phyloP scores from a whole-genome alignment of 1,140 invertebrate species.

The Gonatopus flavifemur region DNA sequence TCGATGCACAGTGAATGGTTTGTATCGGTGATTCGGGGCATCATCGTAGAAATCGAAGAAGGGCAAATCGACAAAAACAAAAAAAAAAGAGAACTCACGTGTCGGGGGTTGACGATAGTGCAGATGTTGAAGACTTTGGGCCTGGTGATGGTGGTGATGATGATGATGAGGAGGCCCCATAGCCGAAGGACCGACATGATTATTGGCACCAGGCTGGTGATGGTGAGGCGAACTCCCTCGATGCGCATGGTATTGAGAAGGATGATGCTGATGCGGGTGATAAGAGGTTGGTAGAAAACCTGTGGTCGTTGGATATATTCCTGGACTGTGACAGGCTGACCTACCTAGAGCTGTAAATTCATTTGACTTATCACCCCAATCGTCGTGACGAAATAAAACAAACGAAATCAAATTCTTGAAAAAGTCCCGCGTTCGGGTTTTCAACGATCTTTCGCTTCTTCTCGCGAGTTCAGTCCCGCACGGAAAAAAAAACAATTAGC shows the following conservation, averaged over 20 bases:
- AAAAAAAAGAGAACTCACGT: constrained; percentile 40
- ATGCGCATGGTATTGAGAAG: constrained; percentile 53
- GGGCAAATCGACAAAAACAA: no score
- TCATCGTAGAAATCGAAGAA: no score
- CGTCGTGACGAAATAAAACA: no score
- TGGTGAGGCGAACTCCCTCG: constrained; percentile 54
- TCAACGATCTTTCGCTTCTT: no score
- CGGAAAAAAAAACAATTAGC: no score
- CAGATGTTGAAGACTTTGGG: constrained; percentile 52
- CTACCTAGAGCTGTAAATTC: constrained; percentile 55
- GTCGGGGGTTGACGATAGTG: constrained; percentile 55
- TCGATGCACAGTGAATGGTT: no score
- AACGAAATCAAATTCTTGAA: no score
- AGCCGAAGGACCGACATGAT: constrained; percentile 45
- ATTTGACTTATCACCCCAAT: no score
- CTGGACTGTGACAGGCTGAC: constrained; percentile 61
- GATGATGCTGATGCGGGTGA: constrained; percentile 52
- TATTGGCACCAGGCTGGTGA: constrained; percentile 47
- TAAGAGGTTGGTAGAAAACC: constrained; percentile 50
- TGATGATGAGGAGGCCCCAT: constrained; percentile 56
- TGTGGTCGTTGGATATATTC: constrained; percentile 46
- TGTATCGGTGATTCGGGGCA: no score
- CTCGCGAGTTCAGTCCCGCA: no score
- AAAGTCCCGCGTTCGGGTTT: no score
- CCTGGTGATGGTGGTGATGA: constrained; percentile 54